Conservation (phyloP, 2,797 vertebrate species). For the Myoxocephalus aenaeus region DNA sequence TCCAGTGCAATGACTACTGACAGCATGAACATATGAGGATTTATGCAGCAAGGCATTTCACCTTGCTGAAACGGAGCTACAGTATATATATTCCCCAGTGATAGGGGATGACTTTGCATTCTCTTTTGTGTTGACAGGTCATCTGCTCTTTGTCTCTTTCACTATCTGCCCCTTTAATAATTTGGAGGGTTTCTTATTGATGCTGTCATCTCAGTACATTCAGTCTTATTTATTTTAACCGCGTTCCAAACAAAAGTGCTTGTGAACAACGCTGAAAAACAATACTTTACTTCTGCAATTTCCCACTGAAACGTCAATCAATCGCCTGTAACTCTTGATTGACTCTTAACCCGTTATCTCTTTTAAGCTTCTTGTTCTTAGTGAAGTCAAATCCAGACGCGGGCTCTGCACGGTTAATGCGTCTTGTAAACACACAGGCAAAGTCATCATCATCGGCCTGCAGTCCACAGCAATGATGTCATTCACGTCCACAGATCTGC, state of each 20-base stretch:
- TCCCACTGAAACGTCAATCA: no score
- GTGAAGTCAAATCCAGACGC: not conserved
- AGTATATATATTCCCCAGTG: not conserved
- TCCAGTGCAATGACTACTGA: not conserved
- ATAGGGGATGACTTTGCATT: not conserved
- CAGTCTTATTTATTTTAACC: no score
- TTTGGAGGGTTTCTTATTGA: not conserved
- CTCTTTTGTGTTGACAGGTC: not conserved
- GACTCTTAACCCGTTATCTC: not conserved
- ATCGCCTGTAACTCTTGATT: not conserved
- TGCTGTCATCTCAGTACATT: not conserved
- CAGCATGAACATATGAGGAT: not conserved
- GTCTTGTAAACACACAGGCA: not conserved
- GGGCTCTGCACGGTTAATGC: not conserved
- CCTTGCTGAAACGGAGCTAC: not conserved
- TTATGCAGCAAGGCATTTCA: not conserved
- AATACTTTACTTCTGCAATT: not conserved
- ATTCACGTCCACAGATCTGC: slow-evolving; percentile 49
- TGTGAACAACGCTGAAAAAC: not conserved
- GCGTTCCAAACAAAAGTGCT: not conserved
- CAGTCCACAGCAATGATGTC: slow-evolving; percentile 58
- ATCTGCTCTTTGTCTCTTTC: not conserved
- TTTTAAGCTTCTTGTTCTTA: not conserved
- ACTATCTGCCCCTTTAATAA: not conserved
- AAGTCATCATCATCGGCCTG: slow-evolving; percentile 9